Evolutionary conservation across 2,797 vertebrate species (phyloP).

Genomic region (Ibycter americanus): DNA sequence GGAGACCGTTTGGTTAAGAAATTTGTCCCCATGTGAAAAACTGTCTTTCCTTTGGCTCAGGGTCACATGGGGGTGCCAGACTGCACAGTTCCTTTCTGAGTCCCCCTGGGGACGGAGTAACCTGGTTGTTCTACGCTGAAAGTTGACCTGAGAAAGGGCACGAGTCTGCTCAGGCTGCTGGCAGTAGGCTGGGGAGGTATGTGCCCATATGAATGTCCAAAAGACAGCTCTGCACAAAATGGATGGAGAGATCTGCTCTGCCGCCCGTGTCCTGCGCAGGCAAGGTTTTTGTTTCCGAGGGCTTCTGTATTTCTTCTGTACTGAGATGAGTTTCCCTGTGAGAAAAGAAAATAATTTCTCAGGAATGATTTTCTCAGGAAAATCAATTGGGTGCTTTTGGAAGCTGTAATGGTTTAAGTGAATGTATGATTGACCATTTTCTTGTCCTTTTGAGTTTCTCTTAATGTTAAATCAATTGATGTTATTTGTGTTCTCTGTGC

Average conservation of each 20-base stretch:
- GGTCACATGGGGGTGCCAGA: neutral
- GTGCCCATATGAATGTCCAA: neutral
- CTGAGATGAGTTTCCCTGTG: neutral
- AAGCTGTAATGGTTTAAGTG: slow-evolving; percentile 4
- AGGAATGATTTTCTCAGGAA: slow-evolving; percentile 5
- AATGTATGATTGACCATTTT: neutral
- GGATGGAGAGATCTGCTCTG: neutral
- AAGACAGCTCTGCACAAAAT: neutral
- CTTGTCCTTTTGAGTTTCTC: slow-evolving; percentile 4
- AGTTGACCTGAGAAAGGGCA: neutral
- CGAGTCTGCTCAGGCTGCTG: neutral
- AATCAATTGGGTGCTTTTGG: slow-evolving; percentile 19
- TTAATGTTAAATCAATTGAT: slow-evolving; percentile 18
- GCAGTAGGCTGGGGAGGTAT: neutral
- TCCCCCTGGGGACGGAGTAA: neutral
- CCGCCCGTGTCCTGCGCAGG: neutral
- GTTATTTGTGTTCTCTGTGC: slow-evolving; percentile 15
- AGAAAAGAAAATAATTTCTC: neutral
- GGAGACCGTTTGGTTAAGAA: neutral
- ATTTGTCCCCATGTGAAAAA: neutral
- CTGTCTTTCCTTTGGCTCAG: neutral
- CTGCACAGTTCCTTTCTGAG: neutral
- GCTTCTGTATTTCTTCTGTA: neutral
- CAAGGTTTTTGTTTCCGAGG: neutral
- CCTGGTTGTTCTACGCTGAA: neutral